Evolutionary conservation across 2,888 invertebrate genomes (phyloP), one percentile per base, ranked within the genome.

Genomic region (Campopleginae sp.): DNA sequence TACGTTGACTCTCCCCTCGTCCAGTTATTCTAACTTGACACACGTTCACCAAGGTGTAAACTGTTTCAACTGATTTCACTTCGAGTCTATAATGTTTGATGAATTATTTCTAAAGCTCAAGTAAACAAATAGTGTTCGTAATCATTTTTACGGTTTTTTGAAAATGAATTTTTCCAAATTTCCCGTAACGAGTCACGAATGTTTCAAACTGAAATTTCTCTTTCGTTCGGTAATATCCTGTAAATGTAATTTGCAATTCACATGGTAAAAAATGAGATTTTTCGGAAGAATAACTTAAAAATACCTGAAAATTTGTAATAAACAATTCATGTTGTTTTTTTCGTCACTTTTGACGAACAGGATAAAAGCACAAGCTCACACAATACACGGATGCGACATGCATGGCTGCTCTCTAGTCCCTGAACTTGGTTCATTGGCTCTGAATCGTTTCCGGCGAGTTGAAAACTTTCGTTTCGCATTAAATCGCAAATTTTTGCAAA

Each of bases 351-450:
- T 27, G 51, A 82, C 85, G 81, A 82, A 78, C 76, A 84, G 86
- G 82, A 86, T 63, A 46, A 84, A 88, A 87, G 84, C 86, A 54
- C 80, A 82, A 88, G 86, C 87, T 84, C 89, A 88, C 86, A 86
- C 87, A 84, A 88, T 86, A 86, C 86, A 72, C 51, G 51, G 91
- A 91, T 90, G 90, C 91, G 85, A 86, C 91, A 91, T 91, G 91
- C 91, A 54, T 87, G 89, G 86, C 87, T 88, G 88, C 88, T 90
- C 88, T 66, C 76, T 27, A 80, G 81, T 46, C 70, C 63, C 42
- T 46, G 65, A 48, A 65, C 51, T 76, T 75, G 31, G 70, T 71
- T 51, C 2, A 54, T 23, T 5, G 54, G 23, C 54, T 27, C 58
- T 27, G 6, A 19, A 27, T 27, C 27, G 5, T 27, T 51, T 19